A percentile compares a stretch with the other conserved stretches of the same genome.
Conservation (phyloP, 2,797 vertebrate genomes). For the Smutsia gigantea region DNA sequence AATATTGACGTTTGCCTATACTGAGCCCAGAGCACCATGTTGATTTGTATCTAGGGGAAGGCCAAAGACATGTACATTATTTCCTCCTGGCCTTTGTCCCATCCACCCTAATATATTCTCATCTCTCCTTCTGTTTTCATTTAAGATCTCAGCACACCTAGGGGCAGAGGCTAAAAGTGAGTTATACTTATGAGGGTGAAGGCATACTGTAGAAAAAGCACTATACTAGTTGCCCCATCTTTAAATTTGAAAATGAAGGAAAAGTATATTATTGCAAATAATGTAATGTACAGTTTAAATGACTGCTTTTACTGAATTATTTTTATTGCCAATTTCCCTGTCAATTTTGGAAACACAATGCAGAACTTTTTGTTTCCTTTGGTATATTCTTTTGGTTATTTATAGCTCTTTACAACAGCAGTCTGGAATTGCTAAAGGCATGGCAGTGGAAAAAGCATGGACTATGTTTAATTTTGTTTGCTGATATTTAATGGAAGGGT, state of each 20-base stretch:
- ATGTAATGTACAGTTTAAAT: not conserved
- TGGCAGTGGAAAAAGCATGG: not conserved
- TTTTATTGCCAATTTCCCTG: not conserved
- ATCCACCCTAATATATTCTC: not conserved
- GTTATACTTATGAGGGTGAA: not conserved
- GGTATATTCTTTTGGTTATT: not conserved
- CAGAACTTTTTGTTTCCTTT: not conserved
- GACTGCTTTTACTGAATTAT: not conserved
- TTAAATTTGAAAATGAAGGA: not conserved
- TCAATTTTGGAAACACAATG: not conserved
- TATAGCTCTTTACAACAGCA: not conserved
- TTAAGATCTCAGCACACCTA: not conserved
- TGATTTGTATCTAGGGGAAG: not conserved
- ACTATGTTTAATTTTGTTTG: constrained; percentile 25
- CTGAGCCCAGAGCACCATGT: not conserved
- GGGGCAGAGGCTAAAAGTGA: not conserved
- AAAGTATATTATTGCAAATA: not conserved
- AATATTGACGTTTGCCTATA: not conserved
- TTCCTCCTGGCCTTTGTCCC: not conserved
- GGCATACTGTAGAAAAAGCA: not conserved
- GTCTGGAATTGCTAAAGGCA: not conserved
- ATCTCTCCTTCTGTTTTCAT: not conserved
- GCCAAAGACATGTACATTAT: not conserved
- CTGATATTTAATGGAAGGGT: not conserved
- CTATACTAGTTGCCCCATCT: not conserved